These are phyloP conservation scores for Mesocricetus auratus DNA, from an alignment of 2,113 vertebrate genomes.

Conservation along the genomic window DNA sequence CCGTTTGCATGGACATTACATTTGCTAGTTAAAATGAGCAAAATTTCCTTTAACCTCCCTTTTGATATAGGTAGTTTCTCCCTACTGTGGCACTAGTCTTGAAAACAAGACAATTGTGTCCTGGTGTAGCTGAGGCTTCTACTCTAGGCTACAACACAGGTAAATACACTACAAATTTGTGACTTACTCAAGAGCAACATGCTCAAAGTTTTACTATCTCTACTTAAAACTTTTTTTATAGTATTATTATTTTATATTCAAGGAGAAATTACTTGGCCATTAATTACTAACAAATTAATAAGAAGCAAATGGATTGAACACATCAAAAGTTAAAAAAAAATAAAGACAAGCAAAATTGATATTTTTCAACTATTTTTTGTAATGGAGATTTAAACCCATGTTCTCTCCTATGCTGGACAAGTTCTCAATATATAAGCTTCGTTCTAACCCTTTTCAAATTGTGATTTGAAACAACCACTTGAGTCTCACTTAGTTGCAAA, in stretches of 20 bases:
- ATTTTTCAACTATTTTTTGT: too few species aligned
- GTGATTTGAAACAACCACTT: not conserved
- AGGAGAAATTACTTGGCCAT: not conserved
- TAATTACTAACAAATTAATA: conserved; percentile 2
- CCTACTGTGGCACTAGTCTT: not conserved
- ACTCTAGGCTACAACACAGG: not conserved
- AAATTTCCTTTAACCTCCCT: not conserved
- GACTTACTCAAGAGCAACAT: not conserved
- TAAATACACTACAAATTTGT: not conserved
- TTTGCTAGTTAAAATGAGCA: conserved; percentile 43
- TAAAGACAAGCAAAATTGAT: not conserved
- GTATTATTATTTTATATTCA: conserved; percentile 47
- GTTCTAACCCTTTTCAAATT: too few species aligned
- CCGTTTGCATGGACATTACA: not conserved
- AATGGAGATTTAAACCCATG: too few species aligned
- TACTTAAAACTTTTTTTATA: not conserved
- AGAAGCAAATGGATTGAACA: not conserved
- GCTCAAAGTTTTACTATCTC: not conserved
- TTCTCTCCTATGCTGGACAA: too few species aligned
- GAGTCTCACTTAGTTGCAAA: not conserved
- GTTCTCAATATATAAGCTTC: too few species aligned
- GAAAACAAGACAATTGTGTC: not conserved
- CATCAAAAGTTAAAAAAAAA: not conserved
- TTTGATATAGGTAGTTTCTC: not conserved
- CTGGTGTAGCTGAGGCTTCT: not conserved